phyloP scores from a whole-genome alignment of 2,797 vertebrate genomes.

The Argya squamiceps region DNA sequence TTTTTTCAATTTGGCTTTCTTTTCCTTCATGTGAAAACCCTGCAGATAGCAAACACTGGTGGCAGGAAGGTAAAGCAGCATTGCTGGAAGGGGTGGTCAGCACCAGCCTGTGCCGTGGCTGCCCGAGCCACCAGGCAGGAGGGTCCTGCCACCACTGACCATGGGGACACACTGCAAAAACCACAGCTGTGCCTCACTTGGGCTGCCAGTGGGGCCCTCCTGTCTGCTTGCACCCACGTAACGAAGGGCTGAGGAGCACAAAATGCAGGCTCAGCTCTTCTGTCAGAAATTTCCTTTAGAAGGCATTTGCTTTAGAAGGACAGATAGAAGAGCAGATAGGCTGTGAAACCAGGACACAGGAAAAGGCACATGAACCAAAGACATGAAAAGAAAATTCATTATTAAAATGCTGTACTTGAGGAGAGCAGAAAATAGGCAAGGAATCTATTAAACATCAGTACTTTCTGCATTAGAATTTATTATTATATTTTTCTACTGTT shows the following conservation, averaged over 20 bases:
- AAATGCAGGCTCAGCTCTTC: not conserved
- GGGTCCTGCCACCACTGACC: not conserved
- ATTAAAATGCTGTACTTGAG: not conserved
- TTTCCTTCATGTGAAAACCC: not conserved
- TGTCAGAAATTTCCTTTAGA: conserved; percentile 1
- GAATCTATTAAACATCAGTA: not conserved
- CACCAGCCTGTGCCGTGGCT: not conserved
- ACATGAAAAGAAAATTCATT: not conserved
- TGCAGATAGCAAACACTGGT: not conserved
- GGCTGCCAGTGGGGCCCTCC: not conserved
- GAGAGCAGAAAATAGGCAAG: conserved; percentile 15
- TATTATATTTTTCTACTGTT: conserved; percentile 13
- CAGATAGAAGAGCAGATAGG: not conserved
- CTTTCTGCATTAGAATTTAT: not conserved
- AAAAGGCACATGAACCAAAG: not conserved
- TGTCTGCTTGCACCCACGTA: not conserved
- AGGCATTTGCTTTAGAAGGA: conserved; percentile 8
- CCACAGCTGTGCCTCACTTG: rapidly evolving
- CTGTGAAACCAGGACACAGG: not conserved
- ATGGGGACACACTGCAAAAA: not conserved
- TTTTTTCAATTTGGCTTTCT: not conserved
- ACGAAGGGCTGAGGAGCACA: not conserved
- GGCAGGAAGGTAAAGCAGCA: not conserved
- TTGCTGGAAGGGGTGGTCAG: not conserved
- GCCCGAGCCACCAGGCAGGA: rapidly evolving